A percentile compares a stretch with the other conserved stretches of the same genome.
These are phyloP conservation scores for Tigriopus californicus DNA, from an alignment of 2,888 invertebrate species.

Conservation along the genomic window DNA sequence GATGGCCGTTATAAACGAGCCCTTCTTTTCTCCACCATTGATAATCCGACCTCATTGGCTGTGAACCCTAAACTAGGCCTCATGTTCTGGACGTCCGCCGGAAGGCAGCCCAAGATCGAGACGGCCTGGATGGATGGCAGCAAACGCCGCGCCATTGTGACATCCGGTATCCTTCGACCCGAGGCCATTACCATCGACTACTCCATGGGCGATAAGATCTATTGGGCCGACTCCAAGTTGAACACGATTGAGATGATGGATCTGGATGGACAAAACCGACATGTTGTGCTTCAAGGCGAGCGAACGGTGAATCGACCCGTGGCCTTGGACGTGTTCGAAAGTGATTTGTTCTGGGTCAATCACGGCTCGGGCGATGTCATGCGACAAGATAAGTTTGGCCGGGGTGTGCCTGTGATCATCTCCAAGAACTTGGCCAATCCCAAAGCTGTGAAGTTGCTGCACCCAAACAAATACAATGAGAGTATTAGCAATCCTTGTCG, in stretches of 20 bases:
- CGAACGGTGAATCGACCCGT: slow-evolving; percentile 35
- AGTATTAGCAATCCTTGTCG: slow-evolving; percentile 36
- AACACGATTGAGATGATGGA: slow-evolving; percentile 71
- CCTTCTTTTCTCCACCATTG: slow-evolving; percentile 52
- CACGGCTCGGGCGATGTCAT: slow-evolving; percentile 67
- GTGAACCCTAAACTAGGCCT: slow-evolving; percentile 63
- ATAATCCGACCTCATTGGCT: slow-evolving; percentile 69
- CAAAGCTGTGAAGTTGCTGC: slow-evolving; percentile 68
- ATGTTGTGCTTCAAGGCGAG: slow-evolving; percentile 46
- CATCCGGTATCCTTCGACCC: slow-evolving; percentile 57
- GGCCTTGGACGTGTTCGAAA: slow-evolving; percentile 82
- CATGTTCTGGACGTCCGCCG: slow-evolving; percentile 87
- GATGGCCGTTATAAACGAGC: slow-evolving; percentile 75
- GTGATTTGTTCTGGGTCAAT: slow-evolving; percentile 79
- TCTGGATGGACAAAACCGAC: slow-evolving; percentile 56
- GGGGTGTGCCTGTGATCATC: slow-evolving; percentile 67
- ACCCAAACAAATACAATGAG: slow-evolving; percentile 60
- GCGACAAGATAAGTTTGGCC: slow-evolving; percentile 86
- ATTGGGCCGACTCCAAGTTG: slow-evolving; percentile 87
- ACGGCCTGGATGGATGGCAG: slow-evolving; percentile 93
- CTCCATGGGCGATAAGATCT: slow-evolving; percentile 67
- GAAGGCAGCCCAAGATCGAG: slow-evolving; percentile 78
- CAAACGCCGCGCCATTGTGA: slow-evolving; percentile 57
- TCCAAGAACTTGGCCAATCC: slow-evolving; percentile 67
- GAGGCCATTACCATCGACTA: slow-evolving; percentile 77